Evolutionary conservation across 2,888 invertebrate genomes (phyloP), one percentile per base, ranked within the genome.

Genomic region (Leptinotarsa juncta): DNA sequence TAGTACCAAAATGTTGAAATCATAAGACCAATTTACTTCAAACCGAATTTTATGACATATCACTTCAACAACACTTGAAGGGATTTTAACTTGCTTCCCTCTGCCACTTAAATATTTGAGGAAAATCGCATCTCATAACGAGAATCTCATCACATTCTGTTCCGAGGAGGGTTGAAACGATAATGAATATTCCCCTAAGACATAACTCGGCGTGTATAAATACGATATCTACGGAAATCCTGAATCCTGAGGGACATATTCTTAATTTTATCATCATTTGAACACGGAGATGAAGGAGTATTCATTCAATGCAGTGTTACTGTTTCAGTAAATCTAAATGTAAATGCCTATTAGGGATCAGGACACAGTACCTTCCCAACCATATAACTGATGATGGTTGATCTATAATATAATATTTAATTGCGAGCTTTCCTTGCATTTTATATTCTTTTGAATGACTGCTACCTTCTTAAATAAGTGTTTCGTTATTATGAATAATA

Each of bases 101-200:
- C 42, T 42, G 2, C 42, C 42, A 42, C 10, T 42, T 42, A 42
- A 42, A 42, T 42, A 42, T 10, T 42, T 10, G 3, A 42, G 42
- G 60, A 60, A 60, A 60, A 60, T 60, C 20, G 60, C 42, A 42
- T 26, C 14, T 20, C 15, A 15, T 14, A 60, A 60, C 2, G 26
- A 15, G 53, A 60, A 23, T 60, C 60, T 20, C 26, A 26, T 67
- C 67, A 26, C 50, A 67, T 49, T 67, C 67, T 51, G 53, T 67
- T 50, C 51, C 14, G 15, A 26, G 50, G 26, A 67, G 68, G 53
- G 55, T 55, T 42, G 42, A 68, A 68, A 55, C 68, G 55, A 42
- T 68, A 68, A 68, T 42, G 49, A 68, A 55, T 68, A 26, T 42
- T 32, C 68, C 55, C 68, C 55, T 49, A 32, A 32, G 68, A 68